Evolutionary conservation across 2,888 invertebrate species (phyloP).

Genomic region (Patella pellucida): DNA sequence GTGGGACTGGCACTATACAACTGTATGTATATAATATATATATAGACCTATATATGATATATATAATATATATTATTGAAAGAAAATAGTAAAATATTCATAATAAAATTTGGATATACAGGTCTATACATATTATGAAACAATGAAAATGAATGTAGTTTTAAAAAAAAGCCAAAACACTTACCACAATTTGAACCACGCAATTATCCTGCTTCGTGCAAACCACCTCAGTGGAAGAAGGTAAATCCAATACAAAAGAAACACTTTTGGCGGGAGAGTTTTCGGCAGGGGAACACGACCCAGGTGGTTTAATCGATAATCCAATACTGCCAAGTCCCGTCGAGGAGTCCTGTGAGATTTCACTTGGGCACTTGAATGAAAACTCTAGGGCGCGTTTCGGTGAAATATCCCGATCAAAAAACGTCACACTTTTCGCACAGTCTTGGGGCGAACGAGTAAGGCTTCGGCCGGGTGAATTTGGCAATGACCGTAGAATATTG

Average conservation of each 20-base stretch:
- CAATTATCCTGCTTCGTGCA: neutral
- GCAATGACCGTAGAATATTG: neutral
- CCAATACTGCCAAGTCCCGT: constrained; percentile 5
- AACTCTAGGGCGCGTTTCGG: constrained; percentile 10
- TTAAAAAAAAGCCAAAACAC: neutral
- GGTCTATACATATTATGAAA: no score
- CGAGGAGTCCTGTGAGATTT: constrained; percentile 16
- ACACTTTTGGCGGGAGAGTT: constrained; percentile 21
- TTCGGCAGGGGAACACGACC: constrained; percentile 9
- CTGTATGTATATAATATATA: no score
- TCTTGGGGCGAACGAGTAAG: neutral
- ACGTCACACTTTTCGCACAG: neutral
- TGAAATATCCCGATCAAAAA: neutral
- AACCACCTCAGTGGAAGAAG: neutral
- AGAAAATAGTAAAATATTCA: no score
- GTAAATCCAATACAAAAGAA: constrained; percentile 17
- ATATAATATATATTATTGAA: no score
- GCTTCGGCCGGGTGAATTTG: neutral
- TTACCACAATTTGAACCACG: neutral
- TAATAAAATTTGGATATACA: no score
- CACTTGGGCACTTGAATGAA: constrained; percentile 11
- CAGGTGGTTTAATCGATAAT: neutral
- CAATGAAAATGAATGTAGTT: no score
- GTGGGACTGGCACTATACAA: no score
- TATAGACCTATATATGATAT: no score